These are phyloP conservation scores for Talpa occidentalis DNA, from an alignment of 2,113 vertebrate species.

Conservation along the genomic window DNA sequence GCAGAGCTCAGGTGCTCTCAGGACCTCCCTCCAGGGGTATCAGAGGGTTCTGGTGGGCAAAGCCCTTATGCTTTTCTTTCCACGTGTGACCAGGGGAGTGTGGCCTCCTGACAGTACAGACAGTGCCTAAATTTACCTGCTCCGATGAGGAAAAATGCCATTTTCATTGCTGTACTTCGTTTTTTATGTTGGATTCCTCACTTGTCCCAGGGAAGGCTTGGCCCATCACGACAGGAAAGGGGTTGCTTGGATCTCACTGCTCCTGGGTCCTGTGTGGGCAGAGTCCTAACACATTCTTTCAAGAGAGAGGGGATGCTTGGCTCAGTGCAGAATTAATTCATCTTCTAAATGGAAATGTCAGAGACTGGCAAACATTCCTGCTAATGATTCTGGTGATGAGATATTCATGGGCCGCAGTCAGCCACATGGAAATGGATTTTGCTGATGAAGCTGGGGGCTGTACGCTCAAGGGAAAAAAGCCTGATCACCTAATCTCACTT, in stretches of 20 bases:
- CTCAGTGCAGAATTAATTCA: conserved; percentile 51
- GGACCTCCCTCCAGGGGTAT: background rate
- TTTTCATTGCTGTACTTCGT: background rate
- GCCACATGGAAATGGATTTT: conserved; percentile 65
- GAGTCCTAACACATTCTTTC: background rate
- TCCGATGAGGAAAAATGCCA: background rate
- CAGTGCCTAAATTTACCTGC: background rate
- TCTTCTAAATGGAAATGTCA: conserved; percentile 74
- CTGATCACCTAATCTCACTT: conserved; percentile 16
- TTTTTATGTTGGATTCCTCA: background rate
- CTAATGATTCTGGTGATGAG: conserved; percentile 72
- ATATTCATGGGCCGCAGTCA: conserved; percentile 51
- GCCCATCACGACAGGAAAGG: too few relatives aligned
- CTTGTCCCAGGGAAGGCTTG: background rate
- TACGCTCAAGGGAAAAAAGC: background rate
- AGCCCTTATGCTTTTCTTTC: background rate
- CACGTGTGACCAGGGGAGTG: background rate
- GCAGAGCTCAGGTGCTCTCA: background rate
- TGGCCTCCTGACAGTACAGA: background rate
- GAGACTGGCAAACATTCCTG: conserved; percentile 13
- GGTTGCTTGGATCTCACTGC: background rate
- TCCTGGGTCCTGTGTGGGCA: background rate
- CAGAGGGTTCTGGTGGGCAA: background rate
- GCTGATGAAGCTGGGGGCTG: background rate
- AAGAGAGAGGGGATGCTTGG: background rate